Evolutionary conservation across 2,888 invertebrate species (phyloP).

Genomic region (Macropis europaea): DNA sequence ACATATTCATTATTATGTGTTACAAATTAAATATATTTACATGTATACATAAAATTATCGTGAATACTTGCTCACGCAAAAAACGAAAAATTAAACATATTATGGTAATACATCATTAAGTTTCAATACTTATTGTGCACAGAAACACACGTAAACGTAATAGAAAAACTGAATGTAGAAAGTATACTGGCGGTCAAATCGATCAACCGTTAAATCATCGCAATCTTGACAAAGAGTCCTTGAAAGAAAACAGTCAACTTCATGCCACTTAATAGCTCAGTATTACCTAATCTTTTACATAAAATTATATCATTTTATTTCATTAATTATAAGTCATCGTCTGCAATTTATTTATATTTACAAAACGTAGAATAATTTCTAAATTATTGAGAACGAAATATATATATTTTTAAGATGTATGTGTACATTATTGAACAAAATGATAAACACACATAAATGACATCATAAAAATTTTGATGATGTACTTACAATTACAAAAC

Average conservation of each 20-base stretch:
- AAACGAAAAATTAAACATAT: conserved; percentile 2
- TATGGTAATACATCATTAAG: background rate
- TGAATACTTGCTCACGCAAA: background rate
- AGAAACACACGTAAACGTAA: conserved; percentile 23
- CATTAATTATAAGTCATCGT: too few species aligned
- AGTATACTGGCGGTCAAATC: conserved; percentile 41
- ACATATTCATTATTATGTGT: too few species aligned
- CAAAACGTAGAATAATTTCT: too few species aligned
- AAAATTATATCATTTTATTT: background rate
- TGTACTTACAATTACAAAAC: too few species aligned
- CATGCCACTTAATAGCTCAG: conserved; percentile 8
- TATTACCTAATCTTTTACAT: conserved; percentile 13
- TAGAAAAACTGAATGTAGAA: conserved; percentile 54
- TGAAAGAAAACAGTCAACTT: conserved; percentile 34
- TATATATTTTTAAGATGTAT: too few species aligned
- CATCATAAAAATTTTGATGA: too few species aligned
- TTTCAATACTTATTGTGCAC: conserved; percentile 1
- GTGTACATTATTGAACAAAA: too few species aligned
- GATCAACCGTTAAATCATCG: conserved; percentile 63
- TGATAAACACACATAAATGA: too few species aligned
- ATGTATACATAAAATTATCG: background rate
- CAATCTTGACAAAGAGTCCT: conserved; percentile 43
- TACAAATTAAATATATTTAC: background rate
- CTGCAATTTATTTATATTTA: too few species aligned
- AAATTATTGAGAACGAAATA: too few species aligned